Conservation (phyloP, 2,888 invertebrate genomes). For the Siphlonurus alternatus region DNA sequence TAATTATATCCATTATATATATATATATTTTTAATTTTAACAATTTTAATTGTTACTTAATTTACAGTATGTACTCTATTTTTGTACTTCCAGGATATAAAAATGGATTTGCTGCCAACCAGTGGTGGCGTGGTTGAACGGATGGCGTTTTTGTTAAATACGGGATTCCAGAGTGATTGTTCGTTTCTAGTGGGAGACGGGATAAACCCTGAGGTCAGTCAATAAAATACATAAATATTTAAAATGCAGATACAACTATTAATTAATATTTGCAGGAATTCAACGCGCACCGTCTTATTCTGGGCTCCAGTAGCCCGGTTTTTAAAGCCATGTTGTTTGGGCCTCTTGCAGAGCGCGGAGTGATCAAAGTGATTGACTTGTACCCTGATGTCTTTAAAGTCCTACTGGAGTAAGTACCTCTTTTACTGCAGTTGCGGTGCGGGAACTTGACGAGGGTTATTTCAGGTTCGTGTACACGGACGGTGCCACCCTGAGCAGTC, state of each 20-base stretch:
- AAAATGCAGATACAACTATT: background rate
- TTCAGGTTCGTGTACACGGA: background rate
- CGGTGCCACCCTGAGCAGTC: background rate
- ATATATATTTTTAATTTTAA: too few relatives aligned
- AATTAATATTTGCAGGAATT: constrained; percentile 18
- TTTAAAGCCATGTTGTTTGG: constrained; percentile 53
- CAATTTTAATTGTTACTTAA: too few relatives aligned
- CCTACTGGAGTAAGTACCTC: background rate
- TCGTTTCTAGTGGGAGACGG: background rate
- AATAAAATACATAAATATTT: too few relatives aligned
- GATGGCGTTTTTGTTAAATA: background rate
- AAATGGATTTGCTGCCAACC: background rate
- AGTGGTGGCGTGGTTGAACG: background rate
- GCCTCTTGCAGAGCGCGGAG: constrained; percentile 28
- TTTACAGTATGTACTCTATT: too few relatives aligned
- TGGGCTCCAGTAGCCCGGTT: constrained; percentile 47
- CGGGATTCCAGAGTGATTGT: background rate
- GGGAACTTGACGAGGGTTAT: too few relatives aligned
- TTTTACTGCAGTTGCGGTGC: too few relatives aligned
- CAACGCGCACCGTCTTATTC: constrained; percentile 40
- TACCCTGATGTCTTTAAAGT: background rate
- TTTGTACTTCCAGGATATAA: too few relatives aligned
- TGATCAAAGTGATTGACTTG: background rate
- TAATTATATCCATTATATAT: too few relatives aligned
- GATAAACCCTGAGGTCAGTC: background rate